Evolutionary conservation across 2,797 vertebrate genomes (phyloP), one percentile per base, ranked within the genome.

Genomic region (Sebastes matsubarae): DNA sequence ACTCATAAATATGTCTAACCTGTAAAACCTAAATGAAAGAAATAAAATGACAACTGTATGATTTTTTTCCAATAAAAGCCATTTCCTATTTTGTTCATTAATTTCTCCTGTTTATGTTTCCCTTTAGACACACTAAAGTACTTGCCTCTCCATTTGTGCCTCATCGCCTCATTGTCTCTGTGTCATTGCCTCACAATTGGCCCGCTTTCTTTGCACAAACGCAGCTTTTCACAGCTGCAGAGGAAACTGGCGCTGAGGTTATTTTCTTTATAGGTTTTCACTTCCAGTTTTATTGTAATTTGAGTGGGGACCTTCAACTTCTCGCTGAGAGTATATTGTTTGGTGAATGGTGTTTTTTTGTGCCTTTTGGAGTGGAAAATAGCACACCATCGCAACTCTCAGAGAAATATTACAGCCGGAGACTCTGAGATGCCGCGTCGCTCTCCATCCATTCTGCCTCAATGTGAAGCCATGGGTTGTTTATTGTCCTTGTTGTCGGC

Each of bases 311-410:
- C 80, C 80, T 84, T 85, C 74, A 80, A 65, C 85, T 83, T 59
- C 77, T 86, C 63, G 34, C 71, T 50, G 64, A 80, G 59, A 69
- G 77, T 75, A 70, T 75, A 69, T 90, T 79, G 77, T 90, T 83
- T 79, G 60, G 68, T 80, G 34, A 64, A 64, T 50, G 64, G 71
- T 58, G 24, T 25, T 83, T 60, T 83, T 73, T 36, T 36, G 86
- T 91, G 88, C 73, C 86, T 87, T 84, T 78, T 89, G 82, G 79
- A 88, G 88, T 94, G 91, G 93, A 92, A 94, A 94, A 94, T 92
- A 84, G 86, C 74, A 82, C 78, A 70, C 73, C 83, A 86, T 90
- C 86, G 82, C 80, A 86, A 86, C 77, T 81, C 46, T 55, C 46
- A 50, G 67, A 83, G 65, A 89, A 89, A 89, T 87, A 89, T 90